phyloP scores from a whole-genome alignment of 1,140 invertebrate species.

The Sweltsa coloradensis region DNA sequence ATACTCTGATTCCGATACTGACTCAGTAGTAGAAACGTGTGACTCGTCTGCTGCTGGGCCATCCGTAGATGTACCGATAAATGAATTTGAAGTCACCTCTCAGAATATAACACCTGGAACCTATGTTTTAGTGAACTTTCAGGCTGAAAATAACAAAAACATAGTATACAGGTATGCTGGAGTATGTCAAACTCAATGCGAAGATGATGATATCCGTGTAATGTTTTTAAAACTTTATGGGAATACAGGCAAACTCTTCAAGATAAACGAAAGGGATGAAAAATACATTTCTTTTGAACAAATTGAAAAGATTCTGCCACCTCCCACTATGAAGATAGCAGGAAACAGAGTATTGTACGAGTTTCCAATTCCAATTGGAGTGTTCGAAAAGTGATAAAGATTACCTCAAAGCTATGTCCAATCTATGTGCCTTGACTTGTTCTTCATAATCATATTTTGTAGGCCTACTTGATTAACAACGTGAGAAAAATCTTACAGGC shows the following conservation, averaged over 20 bases:
- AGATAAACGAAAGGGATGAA: slow-evolving; percentile 1
- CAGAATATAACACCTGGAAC: slow-evolving; percentile 1
- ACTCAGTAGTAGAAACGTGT: neutral
- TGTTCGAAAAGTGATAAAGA: too few species aligned
- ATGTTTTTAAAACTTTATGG: slow-evolving; percentile 3
- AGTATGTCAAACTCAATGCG: neutral
- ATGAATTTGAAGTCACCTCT: neutral
- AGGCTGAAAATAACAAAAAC: neutral
- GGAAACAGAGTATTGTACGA: neutral
- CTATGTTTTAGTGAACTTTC: neutral
- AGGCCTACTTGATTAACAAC: too few species aligned
- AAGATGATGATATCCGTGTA: neutral
- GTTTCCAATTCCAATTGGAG: neutral
- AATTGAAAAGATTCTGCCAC: neutral
- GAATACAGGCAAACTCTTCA: slow-evolving; percentile 2
- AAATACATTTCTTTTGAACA: slow-evolving; percentile 2
- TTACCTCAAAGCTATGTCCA: too few species aligned
- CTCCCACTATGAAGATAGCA: neutral
- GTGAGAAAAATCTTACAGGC: too few species aligned
- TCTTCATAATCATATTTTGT: too few species aligned
- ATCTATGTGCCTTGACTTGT: too few species aligned
- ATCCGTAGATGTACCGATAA: neutral
- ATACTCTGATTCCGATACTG: neutral
- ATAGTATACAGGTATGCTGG: neutral
- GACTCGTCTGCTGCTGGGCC: neutral